phyloP scores from a whole-genome alignment of 2,888 invertebrate species.

The Gasteruption jaculator region DNA sequence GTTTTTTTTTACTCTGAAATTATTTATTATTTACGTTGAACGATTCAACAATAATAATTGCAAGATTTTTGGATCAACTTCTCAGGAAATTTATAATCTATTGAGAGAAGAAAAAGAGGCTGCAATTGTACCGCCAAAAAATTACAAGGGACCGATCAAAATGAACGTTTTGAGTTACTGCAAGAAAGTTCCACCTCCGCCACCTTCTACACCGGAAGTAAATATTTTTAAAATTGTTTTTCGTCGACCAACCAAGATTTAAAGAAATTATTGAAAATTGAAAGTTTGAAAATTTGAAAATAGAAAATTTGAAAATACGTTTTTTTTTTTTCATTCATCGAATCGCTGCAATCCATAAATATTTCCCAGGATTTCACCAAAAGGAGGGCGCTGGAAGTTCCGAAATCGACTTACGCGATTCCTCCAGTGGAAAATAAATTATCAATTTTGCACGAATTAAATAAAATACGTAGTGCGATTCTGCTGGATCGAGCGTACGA shows the following conservation, averaged over 20 bases:
- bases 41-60: not conserved
- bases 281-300: no score
- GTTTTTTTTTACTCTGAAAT: constrained; percentile 7
- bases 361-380: constrained; percentile 17
- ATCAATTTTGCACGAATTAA: constrained; percentile 11
- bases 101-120: not conserved
- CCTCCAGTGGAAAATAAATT: constrained; percentile 21
- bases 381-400: constrained; percentile 14
- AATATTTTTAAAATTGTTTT: constrained; percentile 6
- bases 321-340: no score
- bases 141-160: constrained; percentile 14
- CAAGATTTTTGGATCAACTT: not conserved
- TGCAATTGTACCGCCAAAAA: no score
- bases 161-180: constrained; percentile 23
- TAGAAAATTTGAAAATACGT: no score
- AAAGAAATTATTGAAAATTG: constrained; percentile 8
- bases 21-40: constrained; percentile 3
- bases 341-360: no score
- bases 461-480: constrained; percentile 19
- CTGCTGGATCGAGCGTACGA: constrained; percentile 17
- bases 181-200: not conserved
- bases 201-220: constrained; percentile 23
- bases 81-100: constrained; percentile 11
- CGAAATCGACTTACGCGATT: constrained; percentile 21
- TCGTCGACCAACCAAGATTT: not conserved